Conservation (phyloP, 2,113 vertebrate species). For the Jacana jacana region DNA sequence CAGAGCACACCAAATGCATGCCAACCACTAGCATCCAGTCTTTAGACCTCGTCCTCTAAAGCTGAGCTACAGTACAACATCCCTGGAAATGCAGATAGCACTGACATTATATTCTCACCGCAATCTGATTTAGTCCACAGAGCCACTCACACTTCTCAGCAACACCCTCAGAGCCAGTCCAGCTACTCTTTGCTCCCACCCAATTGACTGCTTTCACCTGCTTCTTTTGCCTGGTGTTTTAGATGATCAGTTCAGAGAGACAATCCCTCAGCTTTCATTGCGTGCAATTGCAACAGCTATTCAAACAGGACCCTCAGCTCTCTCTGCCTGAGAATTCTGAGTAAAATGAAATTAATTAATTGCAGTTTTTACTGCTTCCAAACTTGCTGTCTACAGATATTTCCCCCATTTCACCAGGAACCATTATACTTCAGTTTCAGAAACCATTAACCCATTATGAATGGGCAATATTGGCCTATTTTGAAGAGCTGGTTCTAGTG, state of each 20-base stretch:
- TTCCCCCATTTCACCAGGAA: constrained; percentile 22
- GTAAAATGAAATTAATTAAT: constrained; percentile 20
- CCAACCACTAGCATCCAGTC: not conserved
- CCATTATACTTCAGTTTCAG: not conserved
- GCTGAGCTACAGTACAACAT: not conserved
- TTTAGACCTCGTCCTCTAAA: not conserved
- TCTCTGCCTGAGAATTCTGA: not conserved
- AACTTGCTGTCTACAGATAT: constrained; percentile 19
- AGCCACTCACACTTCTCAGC: not conserved
- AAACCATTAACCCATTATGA: constrained; percentile 62
- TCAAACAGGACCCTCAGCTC: not conserved
- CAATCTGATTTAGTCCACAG: not conserved
- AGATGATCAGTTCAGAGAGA: not conserved
- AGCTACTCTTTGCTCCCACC: not conserved
- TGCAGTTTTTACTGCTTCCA: constrained; percentile 21
- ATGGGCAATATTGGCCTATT: not conserved
- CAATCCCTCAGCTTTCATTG: not conserved
- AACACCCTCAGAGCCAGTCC: not conserved
- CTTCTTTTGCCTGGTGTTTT: not conserved
- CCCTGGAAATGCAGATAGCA: not conserved
- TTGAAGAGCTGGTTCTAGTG: constrained; percentile 38
- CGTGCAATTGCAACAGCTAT: not conserved
- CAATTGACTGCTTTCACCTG: not conserved
- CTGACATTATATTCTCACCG: not conserved
- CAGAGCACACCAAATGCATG: not conserved